Evolutionary conservation across 1,140 invertebrate genomes (phyloP).

Genomic region (Drosophila insularis): DNA sequence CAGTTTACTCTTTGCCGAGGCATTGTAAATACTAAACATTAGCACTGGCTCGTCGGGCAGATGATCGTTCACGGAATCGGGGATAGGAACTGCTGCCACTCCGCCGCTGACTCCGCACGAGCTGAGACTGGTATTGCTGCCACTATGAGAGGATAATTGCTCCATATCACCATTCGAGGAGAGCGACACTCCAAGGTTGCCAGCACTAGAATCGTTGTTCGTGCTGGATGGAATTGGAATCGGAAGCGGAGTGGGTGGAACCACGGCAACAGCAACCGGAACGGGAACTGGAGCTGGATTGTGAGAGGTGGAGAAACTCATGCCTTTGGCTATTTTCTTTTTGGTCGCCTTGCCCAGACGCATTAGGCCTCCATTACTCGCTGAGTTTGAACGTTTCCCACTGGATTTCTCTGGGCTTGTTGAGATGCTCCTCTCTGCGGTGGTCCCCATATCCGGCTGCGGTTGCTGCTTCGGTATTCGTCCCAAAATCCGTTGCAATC

Average conservation of each 20-base stretch:
- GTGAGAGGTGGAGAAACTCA: constrained; percentile 60
- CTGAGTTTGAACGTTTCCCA: not conserved
- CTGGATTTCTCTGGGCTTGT: constrained; percentile 30
- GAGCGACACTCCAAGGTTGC: constrained; percentile 17
- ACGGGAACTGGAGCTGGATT: not conserved
- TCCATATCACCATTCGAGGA: constrained; percentile 35
- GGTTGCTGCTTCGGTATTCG: constrained; percentile 54
- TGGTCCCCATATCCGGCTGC: not conserved
- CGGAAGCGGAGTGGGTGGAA: not conserved
- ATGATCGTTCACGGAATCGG: not conserved
- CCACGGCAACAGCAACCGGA: no score
- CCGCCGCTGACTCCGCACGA: constrained; percentile 43
- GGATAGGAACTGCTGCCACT: not conserved
- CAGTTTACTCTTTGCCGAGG: constrained; percentile 69
- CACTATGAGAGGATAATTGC: constrained; percentile 61
- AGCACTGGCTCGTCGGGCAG: constrained; percentile 57
- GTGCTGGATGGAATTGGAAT: constrained; percentile 10
- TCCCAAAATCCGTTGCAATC: constrained; percentile 66
- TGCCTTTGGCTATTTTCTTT: constrained; percentile 77
- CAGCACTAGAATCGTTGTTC: constrained; percentile 27
- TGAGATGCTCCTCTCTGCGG: constrained; percentile 14
- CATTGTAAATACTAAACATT: constrained; percentile 74
- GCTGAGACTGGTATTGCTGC: constrained; percentile 68
- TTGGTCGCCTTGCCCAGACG: constrained; percentile 77
- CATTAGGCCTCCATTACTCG: constrained; percentile 37